A percentile compares a stretch with the other conserved stretches of the same genome.
phyloP scores from a whole-genome alignment of 2,797 vertebrate genomes.

The Gallinago solitaria region DNA sequence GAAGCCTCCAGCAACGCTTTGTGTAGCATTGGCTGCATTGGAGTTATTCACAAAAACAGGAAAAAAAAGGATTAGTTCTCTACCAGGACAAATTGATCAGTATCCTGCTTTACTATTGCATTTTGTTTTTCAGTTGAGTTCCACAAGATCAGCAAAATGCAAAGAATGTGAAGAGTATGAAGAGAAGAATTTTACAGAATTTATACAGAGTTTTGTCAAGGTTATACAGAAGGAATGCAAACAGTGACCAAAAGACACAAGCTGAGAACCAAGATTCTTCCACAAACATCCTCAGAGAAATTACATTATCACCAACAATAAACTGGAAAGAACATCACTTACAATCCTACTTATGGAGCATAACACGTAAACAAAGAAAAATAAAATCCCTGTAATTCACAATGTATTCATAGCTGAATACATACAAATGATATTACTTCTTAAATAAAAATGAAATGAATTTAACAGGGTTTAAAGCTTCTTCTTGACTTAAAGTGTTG shows the following conservation, averaged over 20 bases:
- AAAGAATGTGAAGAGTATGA: slow-evolving; percentile 84
- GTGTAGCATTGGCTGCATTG: not conserved
- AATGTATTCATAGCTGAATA: not conserved
- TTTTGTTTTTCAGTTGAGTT: slow-evolving; percentile 73
- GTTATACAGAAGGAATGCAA: slow-evolving; percentile 60
- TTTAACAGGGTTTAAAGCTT: not conserved
- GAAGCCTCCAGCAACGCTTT: not conserved
- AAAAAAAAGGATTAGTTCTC: not conserved
- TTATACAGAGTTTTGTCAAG: slow-evolving; percentile 74
- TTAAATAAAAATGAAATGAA: not conserved
- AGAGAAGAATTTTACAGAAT: slow-evolving; percentile 76
- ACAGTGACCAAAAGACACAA: not conserved
- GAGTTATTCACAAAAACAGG: not conserved
- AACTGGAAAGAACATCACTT: not conserved
- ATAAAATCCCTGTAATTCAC: not conserved
- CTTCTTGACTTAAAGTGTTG: not conserved
- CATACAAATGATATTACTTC: not conserved
- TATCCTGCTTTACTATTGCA: not conserved
- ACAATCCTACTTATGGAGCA: not conserved
- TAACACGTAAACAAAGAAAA: not conserved
- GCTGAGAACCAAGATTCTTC: not conserved
- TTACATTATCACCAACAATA: not conserved
- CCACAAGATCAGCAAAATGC: slow-evolving; percentile 69
- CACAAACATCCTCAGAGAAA: not conserved
- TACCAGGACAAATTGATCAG: not conserved